Conservation (phyloP, 2,797 vertebrate species). For the Salarias fasciatus region DNA sequence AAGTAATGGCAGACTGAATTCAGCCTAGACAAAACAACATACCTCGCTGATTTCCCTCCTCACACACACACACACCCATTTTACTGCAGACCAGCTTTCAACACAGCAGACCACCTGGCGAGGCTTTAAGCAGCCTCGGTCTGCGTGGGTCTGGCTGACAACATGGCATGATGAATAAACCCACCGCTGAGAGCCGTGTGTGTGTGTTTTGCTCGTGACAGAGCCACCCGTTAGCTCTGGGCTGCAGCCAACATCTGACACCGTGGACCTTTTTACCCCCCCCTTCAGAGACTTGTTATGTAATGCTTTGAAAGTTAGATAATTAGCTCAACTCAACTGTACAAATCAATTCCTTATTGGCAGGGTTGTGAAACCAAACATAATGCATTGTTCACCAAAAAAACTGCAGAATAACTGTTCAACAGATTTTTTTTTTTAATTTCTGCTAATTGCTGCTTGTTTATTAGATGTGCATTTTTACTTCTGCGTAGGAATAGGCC, state of each 20-base stretch:
- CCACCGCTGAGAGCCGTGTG: constrained; percentile 32
- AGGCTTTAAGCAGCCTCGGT: constrained; percentile 22
- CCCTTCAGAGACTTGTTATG: constrained; percentile 40
- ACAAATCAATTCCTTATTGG: neutral
- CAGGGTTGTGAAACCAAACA: no score
- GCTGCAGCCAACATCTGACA: constrained; percentile 31
- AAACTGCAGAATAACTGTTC: no score
- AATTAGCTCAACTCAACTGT: constrained; percentile 24
- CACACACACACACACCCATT: constrained; percentile 24
- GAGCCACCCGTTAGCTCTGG: constrained; percentile 23
- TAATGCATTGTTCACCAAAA: no score
- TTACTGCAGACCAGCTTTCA: constrained; percentile 28
- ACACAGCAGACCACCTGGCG: constrained; percentile 52
- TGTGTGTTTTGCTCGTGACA: constrained; percentile 37
- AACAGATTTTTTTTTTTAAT: no score
- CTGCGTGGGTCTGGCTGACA: constrained; percentile 46
- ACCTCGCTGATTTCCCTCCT: constrained; percentile 27
- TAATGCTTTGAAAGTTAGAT: constrained; percentile 48
- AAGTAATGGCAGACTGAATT: constrained; percentile 26
- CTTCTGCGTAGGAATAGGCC: no score
- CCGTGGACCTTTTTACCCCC: constrained; percentile 16
- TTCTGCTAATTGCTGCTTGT: no score
- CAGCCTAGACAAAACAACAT: constrained; percentile 41
- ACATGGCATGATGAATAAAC: constrained; percentile 57
- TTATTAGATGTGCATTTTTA: no score